Conservation (phyloP, 2,113 vertebrate species). For the Ginglymostoma cirratum region DNA sequence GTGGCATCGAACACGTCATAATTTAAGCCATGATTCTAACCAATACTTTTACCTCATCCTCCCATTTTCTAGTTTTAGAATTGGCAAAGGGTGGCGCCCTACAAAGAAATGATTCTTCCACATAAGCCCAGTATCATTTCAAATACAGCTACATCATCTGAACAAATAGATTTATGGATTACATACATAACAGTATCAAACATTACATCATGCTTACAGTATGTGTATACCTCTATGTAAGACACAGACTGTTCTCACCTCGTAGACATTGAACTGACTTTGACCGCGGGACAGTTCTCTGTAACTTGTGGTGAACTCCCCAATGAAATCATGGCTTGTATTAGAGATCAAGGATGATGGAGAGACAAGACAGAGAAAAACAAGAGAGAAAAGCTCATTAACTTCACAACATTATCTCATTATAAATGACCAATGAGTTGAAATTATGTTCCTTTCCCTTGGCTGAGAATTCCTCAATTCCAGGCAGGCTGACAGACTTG, state of each 20-base stretch:
- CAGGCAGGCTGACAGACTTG: not conserved
- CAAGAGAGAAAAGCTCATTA: not conserved
- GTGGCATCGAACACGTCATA: not conserved
- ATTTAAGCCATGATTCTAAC: not conserved
- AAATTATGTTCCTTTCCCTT: not conserved
- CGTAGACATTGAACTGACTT: conserved; percentile 88
- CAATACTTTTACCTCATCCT: not conserved
- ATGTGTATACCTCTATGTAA: not conserved
- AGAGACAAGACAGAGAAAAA: not conserved
- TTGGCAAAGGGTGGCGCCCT: not conserved
- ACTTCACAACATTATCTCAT: not conserved
- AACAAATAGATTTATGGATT: not conserved
- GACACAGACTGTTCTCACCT: conserved; percentile 54
- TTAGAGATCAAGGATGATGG: not conserved
- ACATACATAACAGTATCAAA: not conserved
- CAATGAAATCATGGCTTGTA: conserved; percentile 90
- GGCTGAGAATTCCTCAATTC: not conserved
- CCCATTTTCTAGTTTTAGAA: not conserved
- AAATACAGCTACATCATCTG: not conserved
- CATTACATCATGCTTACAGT: not conserved
- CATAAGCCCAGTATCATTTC: not conserved
- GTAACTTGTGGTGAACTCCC: conserved; percentile 97
- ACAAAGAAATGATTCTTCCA: not conserved
- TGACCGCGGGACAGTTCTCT: conserved; percentile 89
- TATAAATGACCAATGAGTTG: not conserved